These are phyloP conservation scores for Dimorphilus gyrociliatus DNA, from an alignment of 2,888 invertebrate genomes.

Conservation along the genomic window DNA sequence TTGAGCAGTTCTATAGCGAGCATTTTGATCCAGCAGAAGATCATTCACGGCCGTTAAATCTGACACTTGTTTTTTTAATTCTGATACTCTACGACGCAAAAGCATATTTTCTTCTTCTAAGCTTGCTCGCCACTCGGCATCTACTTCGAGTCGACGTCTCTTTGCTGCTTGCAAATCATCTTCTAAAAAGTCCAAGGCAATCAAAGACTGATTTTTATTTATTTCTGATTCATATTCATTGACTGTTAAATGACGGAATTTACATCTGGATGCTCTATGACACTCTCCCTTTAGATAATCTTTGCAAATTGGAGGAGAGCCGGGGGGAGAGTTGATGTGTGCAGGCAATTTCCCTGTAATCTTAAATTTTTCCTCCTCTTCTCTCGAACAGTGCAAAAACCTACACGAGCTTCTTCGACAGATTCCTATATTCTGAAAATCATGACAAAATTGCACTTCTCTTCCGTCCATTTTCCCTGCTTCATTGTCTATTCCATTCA, in stretches of 20 bases:
- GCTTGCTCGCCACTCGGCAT: no score
- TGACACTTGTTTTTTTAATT: constrained; percentile 52
- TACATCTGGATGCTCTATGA: constrained; percentile 41
- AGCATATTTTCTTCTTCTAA: constrained; percentile 51
- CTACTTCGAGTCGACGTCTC: no score
- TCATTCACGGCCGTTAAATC: constrained; percentile 60
- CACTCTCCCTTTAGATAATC: constrained; percentile 47
- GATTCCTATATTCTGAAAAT: constrained; percentile 54
- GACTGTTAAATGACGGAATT: constrained; percentile 39
- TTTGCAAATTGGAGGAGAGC: constrained; percentile 50
- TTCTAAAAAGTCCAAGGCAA: no score
- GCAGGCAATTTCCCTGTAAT: constrained; percentile 54
- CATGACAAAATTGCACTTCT: constrained; percentile 43
- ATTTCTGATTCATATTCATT: constrained; percentile 9
- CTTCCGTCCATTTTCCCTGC: constrained; percentile 27
- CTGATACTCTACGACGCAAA: constrained; percentile 51
- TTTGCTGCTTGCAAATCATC: no score
- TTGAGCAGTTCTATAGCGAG: constrained; percentile 46
- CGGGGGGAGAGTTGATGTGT: no score
- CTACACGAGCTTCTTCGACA: constrained; percentile 57
- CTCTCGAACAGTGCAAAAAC: constrained; percentile 57
- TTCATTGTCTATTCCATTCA: constrained; percentile 31
- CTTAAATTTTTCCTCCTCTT: constrained; percentile 54
- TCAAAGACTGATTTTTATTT: no score
- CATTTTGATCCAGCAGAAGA: constrained; percentile 59